Evolutionary conservation across 2,888 invertebrate species (phyloP).

Genomic region (Phragmatobia fuliginosa): DNA sequence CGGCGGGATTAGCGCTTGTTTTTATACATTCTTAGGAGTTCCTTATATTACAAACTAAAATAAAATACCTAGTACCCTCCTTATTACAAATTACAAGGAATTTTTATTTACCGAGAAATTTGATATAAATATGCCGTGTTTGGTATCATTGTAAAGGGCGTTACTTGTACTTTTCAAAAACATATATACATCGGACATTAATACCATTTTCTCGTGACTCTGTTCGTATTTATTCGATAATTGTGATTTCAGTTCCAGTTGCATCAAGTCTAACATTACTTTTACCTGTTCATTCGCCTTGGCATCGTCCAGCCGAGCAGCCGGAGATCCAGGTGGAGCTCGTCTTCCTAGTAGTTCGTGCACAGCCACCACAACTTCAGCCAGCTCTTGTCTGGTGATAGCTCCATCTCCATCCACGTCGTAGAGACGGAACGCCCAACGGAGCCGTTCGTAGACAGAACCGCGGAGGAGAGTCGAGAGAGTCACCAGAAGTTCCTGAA

Average conservation of each 20-base stretch:
- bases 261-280: background rate
- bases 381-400: slow-evolving; percentile 96
- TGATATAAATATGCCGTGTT: no score
- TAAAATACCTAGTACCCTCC: no score
- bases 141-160: no score
- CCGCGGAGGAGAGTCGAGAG: slow-evolving; percentile 97
- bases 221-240: no score
- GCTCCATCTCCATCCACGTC: slow-evolving; percentile 98
- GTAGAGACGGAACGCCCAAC: slow-evolving; percentile 98
- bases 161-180: no score
- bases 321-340: slow-evolving; percentile 89
- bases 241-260: background rate
- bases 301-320: slow-evolving; percentile 90
- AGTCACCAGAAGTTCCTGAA: slow-evolving; percentile 96
- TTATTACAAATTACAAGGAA: no score
- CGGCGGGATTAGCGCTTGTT: no score
- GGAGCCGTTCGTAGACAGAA: slow-evolving; percentile 96
- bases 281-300: slow-evolving; percentile 93
- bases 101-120: no score
- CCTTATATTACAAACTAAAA: no score
- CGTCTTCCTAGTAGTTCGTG: slow-evolving; percentile 96
- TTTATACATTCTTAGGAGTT: no score
- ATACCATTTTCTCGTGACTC: no score
- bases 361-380: slow-evolving; percentile 92
- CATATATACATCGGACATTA: no score